Evolutionary conservation across 2,888 invertebrate species (phyloP).

Genomic region (Unio pictorum): DNA sequence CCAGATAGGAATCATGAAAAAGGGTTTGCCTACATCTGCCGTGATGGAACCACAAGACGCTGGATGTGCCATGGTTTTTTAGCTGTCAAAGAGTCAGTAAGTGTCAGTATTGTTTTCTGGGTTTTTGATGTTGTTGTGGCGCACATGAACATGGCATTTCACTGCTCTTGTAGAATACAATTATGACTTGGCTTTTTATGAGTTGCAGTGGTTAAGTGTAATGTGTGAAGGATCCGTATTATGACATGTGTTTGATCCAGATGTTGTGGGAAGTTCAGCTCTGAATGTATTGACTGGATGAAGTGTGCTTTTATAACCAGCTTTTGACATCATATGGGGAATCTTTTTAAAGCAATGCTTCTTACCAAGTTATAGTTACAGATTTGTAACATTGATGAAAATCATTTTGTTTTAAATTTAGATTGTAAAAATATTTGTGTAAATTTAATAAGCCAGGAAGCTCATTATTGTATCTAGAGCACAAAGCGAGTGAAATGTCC

Average conservation of each 20-base stretch:
- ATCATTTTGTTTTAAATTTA: no score
- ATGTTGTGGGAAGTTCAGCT: no score
- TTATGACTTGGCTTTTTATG: neutral
- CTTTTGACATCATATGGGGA: conserved; percentile 1
- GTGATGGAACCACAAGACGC: conserved; percentile 97
- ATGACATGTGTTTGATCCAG: no score
- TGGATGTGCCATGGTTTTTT: conserved; percentile 99
- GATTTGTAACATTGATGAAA: no score
- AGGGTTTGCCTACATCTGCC: conserved; percentile 98
- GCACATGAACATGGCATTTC: neutral
- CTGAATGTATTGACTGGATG: no score
- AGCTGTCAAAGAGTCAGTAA: conserved; percentile 91
- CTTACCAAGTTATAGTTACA: no score
- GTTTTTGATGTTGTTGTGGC: conserved; percentile 3
- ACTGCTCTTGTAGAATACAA: neutral
- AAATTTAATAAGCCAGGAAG: no score
- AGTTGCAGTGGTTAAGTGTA: no score
- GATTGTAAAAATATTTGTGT: no score
- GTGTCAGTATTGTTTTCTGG: conserved; percentile 54
- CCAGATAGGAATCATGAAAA: conserved; percentile 98
- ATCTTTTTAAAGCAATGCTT: neutral
- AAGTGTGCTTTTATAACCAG: neutral
- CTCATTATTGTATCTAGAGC: no score
- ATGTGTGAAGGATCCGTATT: no score
- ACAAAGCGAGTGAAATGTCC: no score